Percentiles rank a stretch among this genome's conserved stretches.
These are phyloP conservation scores for Solenodon paradoxus DNA, from an alignment of 2,113 vertebrate genomes.

Conservation along the genomic window DNA sequence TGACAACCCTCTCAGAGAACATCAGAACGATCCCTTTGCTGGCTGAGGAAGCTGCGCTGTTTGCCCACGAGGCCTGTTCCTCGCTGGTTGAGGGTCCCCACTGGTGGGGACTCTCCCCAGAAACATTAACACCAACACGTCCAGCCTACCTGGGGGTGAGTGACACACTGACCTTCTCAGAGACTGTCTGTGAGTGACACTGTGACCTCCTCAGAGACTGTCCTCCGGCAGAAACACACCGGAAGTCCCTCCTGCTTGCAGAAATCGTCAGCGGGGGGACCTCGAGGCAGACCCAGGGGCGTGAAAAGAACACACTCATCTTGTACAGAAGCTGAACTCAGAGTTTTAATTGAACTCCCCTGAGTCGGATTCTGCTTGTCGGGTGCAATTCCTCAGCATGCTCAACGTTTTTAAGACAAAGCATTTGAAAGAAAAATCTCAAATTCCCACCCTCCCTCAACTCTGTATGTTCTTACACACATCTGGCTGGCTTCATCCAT, in stretches of 20 bases:
- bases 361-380: neutral
- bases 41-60: neutral
- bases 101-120: accelerated
- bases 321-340: neutral
- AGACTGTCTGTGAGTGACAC: neutral
- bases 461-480: neutral
- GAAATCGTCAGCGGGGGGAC: neutral
- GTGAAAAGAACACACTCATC: neutral
- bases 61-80: neutral
- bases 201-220: neutral
- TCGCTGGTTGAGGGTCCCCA: too few relatives aligned
- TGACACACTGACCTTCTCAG: neutral
- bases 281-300: neutral
- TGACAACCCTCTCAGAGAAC: neutral
- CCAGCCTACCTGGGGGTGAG: neutral
- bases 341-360: neutral
- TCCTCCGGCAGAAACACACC: neutral
- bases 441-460: neutral
- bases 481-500: neutral
- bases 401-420: neutral
- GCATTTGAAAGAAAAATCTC: neutral
- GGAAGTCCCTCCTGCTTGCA: neutral
- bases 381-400: neutral
- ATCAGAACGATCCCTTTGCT: too few relatives aligned
- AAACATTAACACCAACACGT: accelerated